Evolutionary conservation across 2,113 vertebrate genomes (phyloP), one percentile per base, ranked within the genome.

Genomic region (Clarias gariepinus): DNA sequence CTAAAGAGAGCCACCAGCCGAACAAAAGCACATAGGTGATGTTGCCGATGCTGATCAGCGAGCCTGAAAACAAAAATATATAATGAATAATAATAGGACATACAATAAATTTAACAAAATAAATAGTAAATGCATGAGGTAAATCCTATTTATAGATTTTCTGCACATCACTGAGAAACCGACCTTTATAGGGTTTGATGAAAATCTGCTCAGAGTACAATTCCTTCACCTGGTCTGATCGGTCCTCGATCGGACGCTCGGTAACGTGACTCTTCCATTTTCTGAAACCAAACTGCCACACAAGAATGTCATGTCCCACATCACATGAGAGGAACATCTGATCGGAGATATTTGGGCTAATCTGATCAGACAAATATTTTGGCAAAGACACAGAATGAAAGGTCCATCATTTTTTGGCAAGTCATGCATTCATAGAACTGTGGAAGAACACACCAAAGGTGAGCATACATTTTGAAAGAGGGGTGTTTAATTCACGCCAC

Each of bases 251-350:
- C 0, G 96, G 97, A 81, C 92, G 93, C 1, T 92, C 96, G 0
- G 97, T 98, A 18, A 98, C 96, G 0, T 96, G 95, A 55, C 96
- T 95, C 88, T 97, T 98, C 97, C 97, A 98, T 58, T 98, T 98
- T 89, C 96, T 96, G 92, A 97, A 98, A 77, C 97, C 97, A 87
- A 97, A 97, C 97, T 98, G 87, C 0, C 25, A 63, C 3, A 73
- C 52, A 80, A 57, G 41, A 21, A 2, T 3, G 23, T 76, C 2
- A 47, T 52, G 41, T 47, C 41, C 41, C 41, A 47, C 41, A 47
- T 47, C 41, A 47, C 4, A 47, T 6, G 41, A 47, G 41, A 47
- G 41, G 6, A 6, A 47, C 41, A 47, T 47, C 41, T 47, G 41
- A 47, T 47, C 41, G 41, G 41, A 47, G 41, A 47, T 47, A 11